phyloP scores from a whole-genome alignment of 35 echinoderm and acorn worm species.

The Acanthaster planci region DNA sequence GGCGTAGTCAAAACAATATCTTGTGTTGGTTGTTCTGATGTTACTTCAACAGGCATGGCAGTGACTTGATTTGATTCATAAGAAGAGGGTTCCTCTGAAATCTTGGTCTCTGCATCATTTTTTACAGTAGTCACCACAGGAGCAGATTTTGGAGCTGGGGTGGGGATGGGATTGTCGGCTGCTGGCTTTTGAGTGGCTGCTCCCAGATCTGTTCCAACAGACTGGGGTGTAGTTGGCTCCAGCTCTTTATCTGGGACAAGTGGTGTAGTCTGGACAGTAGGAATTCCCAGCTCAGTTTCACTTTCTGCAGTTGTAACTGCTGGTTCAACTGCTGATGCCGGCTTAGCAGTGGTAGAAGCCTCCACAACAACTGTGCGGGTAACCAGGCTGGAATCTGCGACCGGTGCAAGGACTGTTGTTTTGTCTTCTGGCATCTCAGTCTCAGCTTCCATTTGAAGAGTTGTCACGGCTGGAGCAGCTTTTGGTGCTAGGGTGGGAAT shows the following conservation, averaged over 20 bases:
- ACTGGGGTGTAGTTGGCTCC: background rate
- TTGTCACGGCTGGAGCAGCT: background rate
- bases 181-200: too few relatives aligned
- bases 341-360: too few relatives aligned
- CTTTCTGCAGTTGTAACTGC: background rate
- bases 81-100: background rate
- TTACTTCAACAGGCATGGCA: background rate
- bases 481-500: background rate
- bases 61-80: background rate
- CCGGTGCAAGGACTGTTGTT: background rate
- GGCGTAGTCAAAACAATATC: too few relatives aligned
- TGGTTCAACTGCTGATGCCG: background rate
- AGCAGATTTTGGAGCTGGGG: background rate
- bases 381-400: background rate
- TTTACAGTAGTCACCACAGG: background rate
- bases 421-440: background rate
- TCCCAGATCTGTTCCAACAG: background rate
- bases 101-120: too few relatives aligned
- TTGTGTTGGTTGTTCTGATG: background rate
- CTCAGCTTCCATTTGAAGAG: background rate
- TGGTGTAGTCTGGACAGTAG: background rate
- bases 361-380: too few relatives aligned
- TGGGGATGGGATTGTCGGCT: too few relatives aligned
- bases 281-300: too few relatives aligned
- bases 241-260: background rate